Base-by-base conservation (phyloP, 2,888 invertebrate species). In the Chaitophorus viminalis region DNA sequence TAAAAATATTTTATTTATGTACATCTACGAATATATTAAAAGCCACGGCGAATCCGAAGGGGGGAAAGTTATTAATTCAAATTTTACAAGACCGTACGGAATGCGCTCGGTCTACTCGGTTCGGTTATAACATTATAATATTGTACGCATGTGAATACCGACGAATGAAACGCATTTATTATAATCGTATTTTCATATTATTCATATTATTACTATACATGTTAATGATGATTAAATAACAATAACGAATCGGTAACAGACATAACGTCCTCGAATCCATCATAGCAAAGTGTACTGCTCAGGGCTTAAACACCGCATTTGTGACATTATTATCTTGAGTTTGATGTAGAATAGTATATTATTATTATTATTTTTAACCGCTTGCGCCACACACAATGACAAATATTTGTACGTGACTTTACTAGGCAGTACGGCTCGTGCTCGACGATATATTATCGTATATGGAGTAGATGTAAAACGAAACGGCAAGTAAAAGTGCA, bases 1-100 rank as follows among this genome's bases (percentile, higher is more conserved):
- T 84, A 84, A 46, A 31, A 39, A 83, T 76, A 65, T 60, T 17
- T 65, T 76, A 76, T 84, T 68, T 84, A 65, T 25, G 52, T 52
- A 21, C 18, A 3, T 31, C 39, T 74, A 72, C 18, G 18, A 17
- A 17, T n/a, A 74, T 74, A 39, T 5, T 54, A 21, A 36, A 33
- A 36, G 54, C 74, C 74, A 11, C n/a, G 3, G 5, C n/a, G 60
- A 60, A 31, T 60, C 21, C 33, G 60, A 60, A 36, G 54, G 36
- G 54, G 36, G 18, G 36, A 60, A 33, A 54, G 33, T 82, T 74
- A 60, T 75, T 75, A 83, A 39, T 83, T 83, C 29, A 75, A 60
- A 72, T 36, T 39, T 74, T 65, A 83, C 75, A 5, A 6, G 14
- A 14, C n/a, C 54, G 54, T 60, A 36, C 33, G 54, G 74, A n/a